Evolutionary conservation across 2,888 invertebrate genomes (phyloP).

Genomic region (Hirtodrosophila confusa): DNA sequence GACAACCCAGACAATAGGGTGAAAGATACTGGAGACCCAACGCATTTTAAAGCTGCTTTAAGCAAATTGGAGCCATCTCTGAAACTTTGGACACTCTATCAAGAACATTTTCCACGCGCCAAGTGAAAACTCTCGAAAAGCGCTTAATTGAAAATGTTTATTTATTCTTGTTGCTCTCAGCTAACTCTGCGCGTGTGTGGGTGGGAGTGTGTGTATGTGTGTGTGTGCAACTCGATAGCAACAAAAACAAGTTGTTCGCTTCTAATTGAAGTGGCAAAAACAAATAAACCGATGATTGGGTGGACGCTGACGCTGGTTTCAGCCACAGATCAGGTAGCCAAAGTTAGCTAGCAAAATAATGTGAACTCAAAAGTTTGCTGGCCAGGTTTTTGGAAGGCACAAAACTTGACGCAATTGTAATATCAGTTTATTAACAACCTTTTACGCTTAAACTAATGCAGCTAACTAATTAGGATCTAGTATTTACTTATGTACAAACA

Average conservation of each 20-base stretch:
- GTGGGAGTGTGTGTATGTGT: conserved; percentile 7
- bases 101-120: conserved; percentile 3
- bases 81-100: conserved; percentile 12
- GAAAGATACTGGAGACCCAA: not conserved
- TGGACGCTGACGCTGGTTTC: not conserved
- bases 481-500: conserved; percentile 18
- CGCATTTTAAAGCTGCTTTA: conserved; percentile 2
- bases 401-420: conserved; percentile 28
- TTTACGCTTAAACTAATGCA: conserved; percentile 4
- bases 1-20: conserved; percentile 15
- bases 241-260: conserved; percentile 38
- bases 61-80: no score
- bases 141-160: conserved; percentile 63
- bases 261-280: conserved; percentile 47
- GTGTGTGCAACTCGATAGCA: conserved; percentile 20
- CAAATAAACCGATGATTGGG: conserved; percentile 23
- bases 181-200: conserved; percentile 12
- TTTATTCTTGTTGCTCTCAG: conserved; percentile 28
- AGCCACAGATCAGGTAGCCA: not conserved
- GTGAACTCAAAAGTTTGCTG: not conserved
- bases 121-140: conserved; percentile 19
- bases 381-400: not conserved
- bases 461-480: conserved; percentile 2
- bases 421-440: conserved; percentile 60
- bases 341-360: conserved; percentile 8